Evolutionary conservation across 1,140 invertebrate genomes (phyloP).

Genomic region (Drosophila ficusphila): DNA sequence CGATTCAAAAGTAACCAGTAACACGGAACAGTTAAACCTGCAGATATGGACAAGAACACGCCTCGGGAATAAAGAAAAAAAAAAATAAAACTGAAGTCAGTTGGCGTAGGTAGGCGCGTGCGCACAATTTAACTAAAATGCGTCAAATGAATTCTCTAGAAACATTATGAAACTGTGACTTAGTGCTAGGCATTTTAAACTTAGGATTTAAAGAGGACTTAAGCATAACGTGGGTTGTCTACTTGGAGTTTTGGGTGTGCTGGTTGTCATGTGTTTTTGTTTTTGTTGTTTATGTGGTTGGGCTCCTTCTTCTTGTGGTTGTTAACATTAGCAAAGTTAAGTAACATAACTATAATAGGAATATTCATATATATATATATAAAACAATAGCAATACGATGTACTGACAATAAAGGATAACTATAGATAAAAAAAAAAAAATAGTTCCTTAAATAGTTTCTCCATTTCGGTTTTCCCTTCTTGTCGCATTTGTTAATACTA

Average conservation of each 20-base stretch:
- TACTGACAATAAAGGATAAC: slow-evolving; percentile 36
- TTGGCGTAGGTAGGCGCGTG: not conserved
- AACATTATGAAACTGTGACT: slow-evolving; percentile 26
- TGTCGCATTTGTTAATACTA: slow-evolving; percentile 62
- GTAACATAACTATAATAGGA: slow-evolving; percentile 47
- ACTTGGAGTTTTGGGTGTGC: slow-evolving; percentile 1
- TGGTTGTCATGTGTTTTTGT: slow-evolving; percentile 28
- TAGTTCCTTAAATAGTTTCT: slow-evolving; percentile 19
- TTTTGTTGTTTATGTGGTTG: slow-evolving; percentile 10
- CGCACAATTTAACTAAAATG: slow-evolving; percentile 27
- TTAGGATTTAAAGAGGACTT: slow-evolving; percentile 19
- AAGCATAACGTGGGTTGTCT: slow-evolving; percentile 25
- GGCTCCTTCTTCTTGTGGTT: no score
- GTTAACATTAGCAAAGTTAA: slow-evolving; percentile 36
- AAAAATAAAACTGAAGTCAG: not conserved
- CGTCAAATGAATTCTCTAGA: slow-evolving; percentile 21
- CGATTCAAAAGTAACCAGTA: slow-evolving; percentile 20
- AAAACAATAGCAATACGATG: slow-evolving; percentile 36
- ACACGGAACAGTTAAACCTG: slow-evolving; percentile 11
- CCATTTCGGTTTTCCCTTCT: slow-evolving; percentile 1
- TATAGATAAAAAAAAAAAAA: slow-evolving; percentile 45
- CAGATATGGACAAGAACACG: not conserved
- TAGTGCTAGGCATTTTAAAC: slow-evolving; percentile 26
- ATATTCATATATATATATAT: slow-evolving; percentile 24
- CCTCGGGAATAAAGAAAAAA: no score